A percentile compares a stretch with the other conserved stretches of the same genome.
Conservation (phyloP, 2,113 vertebrate genomes). For the Bujurquina vittata region DNA sequence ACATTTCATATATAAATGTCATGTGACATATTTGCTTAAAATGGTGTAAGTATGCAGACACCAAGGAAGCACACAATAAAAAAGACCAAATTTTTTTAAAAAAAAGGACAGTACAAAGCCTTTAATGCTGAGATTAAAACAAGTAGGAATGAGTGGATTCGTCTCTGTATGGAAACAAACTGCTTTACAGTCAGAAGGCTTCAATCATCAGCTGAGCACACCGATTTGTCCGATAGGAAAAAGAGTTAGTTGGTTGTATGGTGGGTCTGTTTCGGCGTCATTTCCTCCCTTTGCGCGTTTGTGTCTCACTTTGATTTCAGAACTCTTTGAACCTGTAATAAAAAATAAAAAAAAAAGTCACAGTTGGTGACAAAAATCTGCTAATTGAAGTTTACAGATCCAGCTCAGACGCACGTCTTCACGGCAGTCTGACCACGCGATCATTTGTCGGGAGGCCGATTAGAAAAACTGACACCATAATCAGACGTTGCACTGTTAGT, state of each 20-base stretch:
- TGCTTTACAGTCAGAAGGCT: slow-evolving; percentile 26
- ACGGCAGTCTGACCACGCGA: too few species aligned
- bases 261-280: not conserved
- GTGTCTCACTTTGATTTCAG: slow-evolving; percentile 56
- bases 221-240: slow-evolving; percentile 7
- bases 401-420: not conserved
- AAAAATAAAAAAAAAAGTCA: not conserved
- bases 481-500: not conserved
- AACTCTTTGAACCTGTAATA: slow-evolving; percentile 79
- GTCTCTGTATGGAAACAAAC: slow-evolving; percentile 33
- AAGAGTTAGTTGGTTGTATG: not conserved
- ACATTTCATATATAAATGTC: too few species aligned
- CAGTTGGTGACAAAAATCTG: not conserved
- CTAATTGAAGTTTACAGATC: not conserved
- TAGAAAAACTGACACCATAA: fast-evolving
- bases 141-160: slow-evolving; percentile 29
- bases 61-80: not conserved
- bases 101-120: slow-evolving; percentile 52
- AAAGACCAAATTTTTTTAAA: slow-evolving; percentile 12
- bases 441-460: not conserved
- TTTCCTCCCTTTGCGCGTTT: slow-evolving; percentile 38
- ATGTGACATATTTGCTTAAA: not conserved
- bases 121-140: slow-evolving; percentile 67
- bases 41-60: not conserved
- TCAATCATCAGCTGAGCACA: slow-evolving; percentile 27